A percentile compares a stretch with the other conserved stretches of the same genome.
phyloP scores from a whole-genome alignment of 2,113 vertebrate genomes.

The Mus spicilegus region DNA sequence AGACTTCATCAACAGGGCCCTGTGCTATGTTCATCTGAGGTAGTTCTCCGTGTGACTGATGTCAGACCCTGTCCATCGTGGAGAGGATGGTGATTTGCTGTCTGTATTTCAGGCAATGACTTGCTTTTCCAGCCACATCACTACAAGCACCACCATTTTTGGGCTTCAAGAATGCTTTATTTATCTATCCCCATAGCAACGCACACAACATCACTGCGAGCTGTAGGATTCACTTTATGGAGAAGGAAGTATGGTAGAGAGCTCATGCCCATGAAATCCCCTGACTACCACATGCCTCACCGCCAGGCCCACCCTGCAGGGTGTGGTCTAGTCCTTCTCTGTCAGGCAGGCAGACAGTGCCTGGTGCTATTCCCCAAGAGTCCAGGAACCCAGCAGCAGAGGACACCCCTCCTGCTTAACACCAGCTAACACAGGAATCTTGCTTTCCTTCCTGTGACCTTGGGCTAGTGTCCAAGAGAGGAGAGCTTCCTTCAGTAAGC shows the following conservation, averaged over 20 bases:
- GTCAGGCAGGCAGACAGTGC: too few species aligned
- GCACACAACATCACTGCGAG: background rate
- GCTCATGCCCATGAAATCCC: background rate
- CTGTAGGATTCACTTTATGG: background rate
- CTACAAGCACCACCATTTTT: background rate
- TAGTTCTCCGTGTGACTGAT: background rate
- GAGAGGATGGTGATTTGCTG: background rate
- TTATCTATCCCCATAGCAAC: constrained; percentile 57
- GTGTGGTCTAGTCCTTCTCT: background rate
- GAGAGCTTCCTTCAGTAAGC: constrained; percentile 39
- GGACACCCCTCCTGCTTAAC: background rate
- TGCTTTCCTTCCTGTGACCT: constrained; percentile 66
- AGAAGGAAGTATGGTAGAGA: background rate
- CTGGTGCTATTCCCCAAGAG: background rate
- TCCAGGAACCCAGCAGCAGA: background rate
- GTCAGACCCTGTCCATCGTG: fast-evolving
- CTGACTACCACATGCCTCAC: background rate
- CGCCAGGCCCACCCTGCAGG: background rate
- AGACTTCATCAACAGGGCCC: background rate
- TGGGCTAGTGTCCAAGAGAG: constrained; percentile 46
- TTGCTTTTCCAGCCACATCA: background rate
- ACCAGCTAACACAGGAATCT: background rate
- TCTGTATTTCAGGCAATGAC: background rate
- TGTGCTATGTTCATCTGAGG: background rate
- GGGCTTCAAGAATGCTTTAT: background rate